These are phyloP conservation scores for Gadopsis bispinosus DNA, from an alignment of 2,797 vertebrate species.

Conservation along the genomic window DNA sequence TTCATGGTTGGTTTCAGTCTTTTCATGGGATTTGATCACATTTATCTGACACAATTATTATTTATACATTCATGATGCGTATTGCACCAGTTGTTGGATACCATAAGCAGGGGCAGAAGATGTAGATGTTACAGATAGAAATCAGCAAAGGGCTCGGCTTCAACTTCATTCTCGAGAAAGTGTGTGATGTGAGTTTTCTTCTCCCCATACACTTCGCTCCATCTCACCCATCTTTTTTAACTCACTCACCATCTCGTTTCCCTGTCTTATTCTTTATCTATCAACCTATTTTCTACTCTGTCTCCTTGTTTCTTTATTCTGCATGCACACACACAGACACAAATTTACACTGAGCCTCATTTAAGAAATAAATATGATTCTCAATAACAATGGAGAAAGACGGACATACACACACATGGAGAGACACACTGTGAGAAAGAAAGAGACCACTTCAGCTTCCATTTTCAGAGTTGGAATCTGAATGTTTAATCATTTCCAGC, in stretches of 20 bases:
- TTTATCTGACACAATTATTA: neutral
- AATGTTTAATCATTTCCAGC: conserved; percentile 80
- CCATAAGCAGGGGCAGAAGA: neutral
- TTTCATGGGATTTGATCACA: neutral
- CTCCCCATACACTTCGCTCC: conserved; percentile 27
- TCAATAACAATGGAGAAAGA: conserved; percentile 13
- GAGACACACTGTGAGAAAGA: neutral
- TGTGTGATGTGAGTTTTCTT: conserved; percentile 28
- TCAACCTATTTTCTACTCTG: conserved; percentile 33
- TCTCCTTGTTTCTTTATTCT: conserved; percentile 22
- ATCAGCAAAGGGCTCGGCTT: too few relatives aligned
- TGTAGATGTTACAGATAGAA: too few relatives aligned
- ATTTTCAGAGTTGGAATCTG: conserved; percentile 77
- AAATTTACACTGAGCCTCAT: conserved; percentile 2
- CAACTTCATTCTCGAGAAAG: neutral
- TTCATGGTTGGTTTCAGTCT: neutral
- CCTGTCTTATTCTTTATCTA: conserved; percentile 19
- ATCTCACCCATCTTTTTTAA: conserved; percentile 30
- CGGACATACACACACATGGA: conserved; percentile 23
- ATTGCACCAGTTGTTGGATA: neutral
- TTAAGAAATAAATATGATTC: conserved; percentile 16
- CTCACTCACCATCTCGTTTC: conserved; percentile 16
- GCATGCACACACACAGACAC: neutral
- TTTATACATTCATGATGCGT: neutral
- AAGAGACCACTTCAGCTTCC: conserved; percentile 63